A percentile compares a stretch with the other conserved stretches of the same genome.
phyloP scores from a whole-genome alignment of 2,113 vertebrate species.

The Coryphaenoides rupestris region DNA sequence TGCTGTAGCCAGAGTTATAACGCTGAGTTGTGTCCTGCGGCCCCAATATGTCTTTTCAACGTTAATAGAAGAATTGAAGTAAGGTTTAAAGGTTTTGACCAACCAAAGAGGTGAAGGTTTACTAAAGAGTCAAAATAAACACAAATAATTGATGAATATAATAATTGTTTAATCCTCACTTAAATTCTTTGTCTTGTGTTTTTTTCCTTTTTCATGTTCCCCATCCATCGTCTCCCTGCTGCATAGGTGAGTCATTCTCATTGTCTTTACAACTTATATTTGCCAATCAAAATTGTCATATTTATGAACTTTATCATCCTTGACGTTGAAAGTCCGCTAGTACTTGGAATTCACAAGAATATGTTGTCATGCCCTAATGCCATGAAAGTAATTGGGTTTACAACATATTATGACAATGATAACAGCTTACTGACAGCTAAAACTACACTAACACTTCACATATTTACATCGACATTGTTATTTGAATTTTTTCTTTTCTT shows the following conservation, averaged over 20 bases:
- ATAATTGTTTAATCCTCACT: too few relatives aligned
- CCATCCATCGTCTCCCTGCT: not conserved
- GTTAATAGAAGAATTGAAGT: too few relatives aligned
- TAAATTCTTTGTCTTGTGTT: slow-evolving; percentile 3
- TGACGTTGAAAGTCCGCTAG: not conserved
- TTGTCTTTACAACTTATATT: not conserved
- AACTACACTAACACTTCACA: not conserved
- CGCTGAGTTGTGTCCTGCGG: too few relatives aligned
- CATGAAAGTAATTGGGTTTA: slow-evolving; percentile 15
- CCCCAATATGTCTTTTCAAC: too few relatives aligned
- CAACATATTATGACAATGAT: not conserved
- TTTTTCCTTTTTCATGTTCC: slow-evolving; percentile 2
- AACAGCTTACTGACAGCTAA: not conserved
- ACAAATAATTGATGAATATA: too few relatives aligned
- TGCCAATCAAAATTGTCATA: not conserved
- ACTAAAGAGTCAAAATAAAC: too few relatives aligned
- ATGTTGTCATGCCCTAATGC: not conserved
- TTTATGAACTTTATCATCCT: not conserved
- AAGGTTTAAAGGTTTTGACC: too few relatives aligned
- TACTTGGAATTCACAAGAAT: not conserved
- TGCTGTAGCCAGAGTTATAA: too few relatives aligned
- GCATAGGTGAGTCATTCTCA: slow-evolving; percentile 60
- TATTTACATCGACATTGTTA: too few relatives aligned
- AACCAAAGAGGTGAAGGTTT: too few relatives aligned
- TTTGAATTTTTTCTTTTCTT: too few relatives aligned